Evolutionary conservation across 2,888 invertebrate species (phyloP), one percentile per base, ranked within the genome.

Genomic region (Campopleginae sp.): DNA sequence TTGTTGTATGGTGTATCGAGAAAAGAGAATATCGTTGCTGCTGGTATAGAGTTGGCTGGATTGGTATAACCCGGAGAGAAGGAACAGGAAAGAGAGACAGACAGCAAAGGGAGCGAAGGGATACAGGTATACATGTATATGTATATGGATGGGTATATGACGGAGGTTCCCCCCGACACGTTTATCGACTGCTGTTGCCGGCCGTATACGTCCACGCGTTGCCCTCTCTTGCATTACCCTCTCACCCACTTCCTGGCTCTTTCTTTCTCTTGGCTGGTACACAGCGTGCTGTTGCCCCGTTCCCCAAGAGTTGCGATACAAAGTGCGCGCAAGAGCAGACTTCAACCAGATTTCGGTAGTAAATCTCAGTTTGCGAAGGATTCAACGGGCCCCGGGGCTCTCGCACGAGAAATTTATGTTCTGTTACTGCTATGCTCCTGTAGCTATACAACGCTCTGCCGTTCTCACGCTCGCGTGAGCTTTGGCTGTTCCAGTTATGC

Each of bases 281-380:
- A 58, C 38, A 42, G 54, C 61, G 61, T 80, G 68, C 51, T 65
- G 38, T 74, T 75, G 58, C 74, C 68, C 75, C 80, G 33, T 75
- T 68, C 66, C 74, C 66, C 74, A 66, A 68, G 83, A 83, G 82
- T 83, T 72, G 83, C 83, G 86, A 86, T 86, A 86, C 86, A 86
- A 86, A 86, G 86, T 86, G 80, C 83, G 82, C 86, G 83, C 83
- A 79, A 77, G 80, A 80, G 86, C 86, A 89, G 87, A 88, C 87
- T 88, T 88, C 79, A 83, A 82, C 87, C 87, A 89, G 90, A 89
- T 90, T 90, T 90, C 80, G 87, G 82, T 89, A 85, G 89, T 91
- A 91, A 91, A 91, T 91, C 90, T 88, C 88, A 90, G 89, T 90
- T 90, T 90, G 88, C 90, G 87, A 81, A 88, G 87, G 88, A 90